Evolutionary conservation across 2,888 invertebrate species (phyloP), one percentile per base, ranked within the genome.

Genomic region (Stegophylla sp.): DNA sequence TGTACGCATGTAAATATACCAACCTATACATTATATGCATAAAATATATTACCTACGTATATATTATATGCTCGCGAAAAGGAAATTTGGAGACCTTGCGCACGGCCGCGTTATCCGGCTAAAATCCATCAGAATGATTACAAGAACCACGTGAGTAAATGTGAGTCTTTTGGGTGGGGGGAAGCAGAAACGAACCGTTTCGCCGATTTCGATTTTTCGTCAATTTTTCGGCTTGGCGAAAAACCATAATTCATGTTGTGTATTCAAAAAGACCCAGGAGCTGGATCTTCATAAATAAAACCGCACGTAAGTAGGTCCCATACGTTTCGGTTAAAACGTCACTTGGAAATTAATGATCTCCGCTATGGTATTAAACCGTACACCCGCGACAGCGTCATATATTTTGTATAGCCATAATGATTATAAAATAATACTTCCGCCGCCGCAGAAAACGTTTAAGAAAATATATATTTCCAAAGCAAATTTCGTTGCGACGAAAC

Each of bases 321-420:
- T 51, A 51, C n/a, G n/a, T 51, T 9, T 51, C n/a, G n/a, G n/a
- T 51, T 51, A n/a, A 51, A 51, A 51, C 51, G 51, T 51, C n/a
- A 51, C n/a, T 51, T n/a, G n/a, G 12, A n/a, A 51, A 51, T 51
- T 51, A 51, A 51, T 51, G 51, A 51, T 51, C 51, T 20, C n/a
- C 2, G 34, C 20, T n/a, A 5, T n/a, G n/a, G 51, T 51, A 51
- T n/a, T 51, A 51, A 51, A 51, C n/a, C 51, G 17, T 51, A 51
- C n/a, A 51, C n/a, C n/a, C n/a, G 7, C n/a, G n/a, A 7, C 4
- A n/a, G 7, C n/a, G 0, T n/a, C 51, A 5, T 17, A 48, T 51
- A 51, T 51, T 48, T 0, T 51, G n/a, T 51, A 3, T 51, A 5
- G 9, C 51, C 15, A 48, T 51, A 51, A 51, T 1, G 5, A 20